Conservation (phyloP, 1,140 invertebrate genomes). For the Nilaparvata lugens region DNA sequence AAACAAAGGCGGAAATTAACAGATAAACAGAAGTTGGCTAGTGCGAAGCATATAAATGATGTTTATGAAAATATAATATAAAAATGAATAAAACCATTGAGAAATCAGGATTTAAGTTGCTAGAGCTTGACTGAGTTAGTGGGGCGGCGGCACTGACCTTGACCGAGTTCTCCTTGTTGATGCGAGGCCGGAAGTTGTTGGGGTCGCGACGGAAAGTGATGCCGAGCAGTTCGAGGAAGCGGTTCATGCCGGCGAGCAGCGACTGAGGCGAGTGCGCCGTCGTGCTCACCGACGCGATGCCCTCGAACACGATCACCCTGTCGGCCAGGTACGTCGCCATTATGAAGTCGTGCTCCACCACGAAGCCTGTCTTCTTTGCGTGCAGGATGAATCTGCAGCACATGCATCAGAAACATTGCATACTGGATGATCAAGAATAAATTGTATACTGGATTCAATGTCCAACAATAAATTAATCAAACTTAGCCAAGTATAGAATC, state of each 20-base stretch:
- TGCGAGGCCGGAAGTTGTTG: constrained; percentile 95
- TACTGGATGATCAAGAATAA: no score
- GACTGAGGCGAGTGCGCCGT: constrained; percentile 88
- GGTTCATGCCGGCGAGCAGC: constrained; percentile 95
- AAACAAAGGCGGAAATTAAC: no score
- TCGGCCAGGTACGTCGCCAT: constrained; percentile 99
- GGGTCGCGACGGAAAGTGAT: constrained; percentile 98
- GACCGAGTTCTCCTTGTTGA: constrained; percentile 94
- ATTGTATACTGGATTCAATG: no score
- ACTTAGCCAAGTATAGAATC: no score
- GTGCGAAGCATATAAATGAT: not conserved
- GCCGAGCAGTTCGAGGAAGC: constrained; percentile 90
- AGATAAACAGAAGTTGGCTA: not conserved
- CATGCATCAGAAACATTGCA: no score
- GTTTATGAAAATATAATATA: not conserved
- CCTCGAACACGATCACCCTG: constrained; percentile 97
- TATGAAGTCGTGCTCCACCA: constrained; percentile 99
- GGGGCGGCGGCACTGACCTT: constrained; percentile 50
- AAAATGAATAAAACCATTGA: not conserved
- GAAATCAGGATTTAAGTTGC: not conserved
- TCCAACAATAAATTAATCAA: no score
- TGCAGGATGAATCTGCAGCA: constrained; percentile 88
- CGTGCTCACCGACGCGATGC: constrained; percentile 78
- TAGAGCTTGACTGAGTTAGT: not conserved
- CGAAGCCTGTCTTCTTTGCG: constrained; percentile 98